Evolutionary conservation across 2,888 invertebrate genomes (phyloP).

Genomic region (Biston betularia): DNA sequence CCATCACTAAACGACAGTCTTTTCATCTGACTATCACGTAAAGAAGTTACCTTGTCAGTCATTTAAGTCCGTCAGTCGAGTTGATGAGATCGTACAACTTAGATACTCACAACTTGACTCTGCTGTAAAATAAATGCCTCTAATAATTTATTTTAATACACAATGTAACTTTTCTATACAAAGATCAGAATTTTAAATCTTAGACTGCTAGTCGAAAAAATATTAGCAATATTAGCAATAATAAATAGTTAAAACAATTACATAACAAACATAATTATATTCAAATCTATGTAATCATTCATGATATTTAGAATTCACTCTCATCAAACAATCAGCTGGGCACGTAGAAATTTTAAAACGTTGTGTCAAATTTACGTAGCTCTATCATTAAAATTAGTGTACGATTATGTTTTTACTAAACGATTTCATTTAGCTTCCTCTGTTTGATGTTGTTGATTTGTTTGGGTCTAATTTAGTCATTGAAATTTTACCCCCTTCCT

Average conservation of each 20-base stretch:
- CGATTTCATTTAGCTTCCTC: too few species aligned
- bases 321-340: too few species aligned
- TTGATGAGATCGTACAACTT: slow-evolving; percentile 16
- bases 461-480: too few species aligned
- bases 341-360: not conserved
- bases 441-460: too few species aligned
- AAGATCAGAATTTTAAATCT: not conserved
- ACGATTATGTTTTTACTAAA: not conserved
- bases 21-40: not conserved
- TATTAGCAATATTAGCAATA: too few species aligned
- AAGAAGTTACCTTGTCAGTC: slow-evolving; percentile 7
- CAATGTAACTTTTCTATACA: not conserved
- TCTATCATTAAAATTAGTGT: not conserved
- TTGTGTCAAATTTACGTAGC: not conserved
- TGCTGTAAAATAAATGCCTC: not conserved
- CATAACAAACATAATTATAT: slow-evolving; percentile 5
- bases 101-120: slow-evolving; percentile 5
- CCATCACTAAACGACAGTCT: not conserved
- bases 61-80: slow-evolving; percentile 15
- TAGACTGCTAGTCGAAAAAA: too few species aligned
- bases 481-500: too few species aligned
- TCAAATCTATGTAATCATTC: not conserved
- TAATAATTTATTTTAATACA: not conserved
- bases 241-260: not conserved
- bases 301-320: not conserved